Evolutionary conservation across 2,888 invertebrate species (phyloP), one percentile per base, ranked within the genome.

Genomic region (Lasioglossum lativentre): DNA sequence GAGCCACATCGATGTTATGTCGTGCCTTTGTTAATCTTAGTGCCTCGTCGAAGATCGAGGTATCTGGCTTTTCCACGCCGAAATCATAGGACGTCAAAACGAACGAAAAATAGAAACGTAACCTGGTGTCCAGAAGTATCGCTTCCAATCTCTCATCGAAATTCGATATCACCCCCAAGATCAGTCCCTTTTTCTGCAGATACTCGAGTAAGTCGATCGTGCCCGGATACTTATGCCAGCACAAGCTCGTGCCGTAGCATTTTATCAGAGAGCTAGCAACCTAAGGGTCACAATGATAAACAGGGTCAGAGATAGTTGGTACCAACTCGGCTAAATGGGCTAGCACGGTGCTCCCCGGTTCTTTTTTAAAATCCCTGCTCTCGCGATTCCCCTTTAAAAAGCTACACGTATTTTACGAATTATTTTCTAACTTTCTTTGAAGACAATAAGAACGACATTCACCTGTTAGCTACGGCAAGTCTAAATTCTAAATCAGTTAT

Each of bases 151-250:
- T 96, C 47, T 98, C 97, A 95, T 99, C 99, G 95, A 97, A 98
- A 95, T 99, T 99, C 10, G 99, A 98, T 89, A 99, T 97, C 0
- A 98, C 96, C 4, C 98, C 99, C 70, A 98, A 90, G 19, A 91
- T 68, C n/a, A 95, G 68, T 40, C 95, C 95, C 78, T 94, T 95
- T 19, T 94, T 93, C 85, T 95, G 95, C 12, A 98, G 94, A 85
- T 96, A 96, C 40, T 96, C 95, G 1, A 98, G 95, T n/a, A 98
- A 95, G 80, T 96, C 96, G 16, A 96, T 93, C 38, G 96, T 96
- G 27, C 97, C 98, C 72, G 97, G 96, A 89, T 96, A 96, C 47
- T 96, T 95, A 91, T 96, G 96, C 98, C 98, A 99, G 92, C 97
- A 97, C 80, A 96, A 96, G 1, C 96, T 95, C 0, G 97, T 97